Evolutionary conservation across 1,140 invertebrate species (phyloP).

Genomic region (Drosophila pallidifrons): DNA sequence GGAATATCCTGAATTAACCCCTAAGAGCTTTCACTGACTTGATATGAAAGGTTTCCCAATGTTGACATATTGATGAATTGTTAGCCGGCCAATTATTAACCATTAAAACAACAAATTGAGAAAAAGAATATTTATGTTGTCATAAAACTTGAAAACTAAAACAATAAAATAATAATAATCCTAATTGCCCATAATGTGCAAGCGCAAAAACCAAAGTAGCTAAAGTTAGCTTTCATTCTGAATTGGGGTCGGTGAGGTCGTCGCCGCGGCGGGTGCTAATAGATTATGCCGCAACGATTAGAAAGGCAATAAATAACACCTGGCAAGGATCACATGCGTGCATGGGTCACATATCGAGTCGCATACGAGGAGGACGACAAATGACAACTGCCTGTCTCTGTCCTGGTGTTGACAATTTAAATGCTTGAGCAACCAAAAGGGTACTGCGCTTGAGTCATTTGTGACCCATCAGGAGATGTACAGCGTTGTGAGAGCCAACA

Average conservation of each 20-base stretch:
- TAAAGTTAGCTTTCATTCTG: slow-evolving; percentile 8
- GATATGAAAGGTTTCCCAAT: background rate
- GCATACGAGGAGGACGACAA: slow-evolving; percentile 24
- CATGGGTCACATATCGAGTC: slow-evolving; percentile 22
- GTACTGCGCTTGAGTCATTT: slow-evolving; percentile 53
- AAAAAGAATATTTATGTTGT: slow-evolving; percentile 34
- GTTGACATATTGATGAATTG: slow-evolving; percentile 58
- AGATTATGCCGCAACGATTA: slow-evolving; percentile 84
- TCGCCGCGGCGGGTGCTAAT: slow-evolving; percentile 63
- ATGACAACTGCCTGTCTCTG: slow-evolving; percentile 57
- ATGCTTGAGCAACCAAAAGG: slow-evolving; percentile 55
- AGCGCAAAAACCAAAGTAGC: slow-evolving; percentile 36
- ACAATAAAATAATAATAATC: slow-evolving; percentile 72
- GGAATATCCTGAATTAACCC: too few species aligned
- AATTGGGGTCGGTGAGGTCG: slow-evolving; percentile 19
- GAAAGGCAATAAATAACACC: slow-evolving; percentile 83
- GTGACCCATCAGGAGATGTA: slow-evolving; percentile 35
- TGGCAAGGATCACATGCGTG: slow-evolving; percentile 74
- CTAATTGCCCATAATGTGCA: slow-evolving; percentile 78
- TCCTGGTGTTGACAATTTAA: slow-evolving; percentile 78
- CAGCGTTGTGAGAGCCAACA: slow-evolving; percentile 34
- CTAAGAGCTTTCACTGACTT: too few species aligned
- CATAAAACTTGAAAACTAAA: slow-evolving; percentile 65
- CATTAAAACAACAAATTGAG: slow-evolving; percentile 53
- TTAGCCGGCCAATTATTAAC: slow-evolving; percentile 44